These are phyloP conservation scores for Protonibea diacanthus DNA, from an alignment of 2,797 vertebrate genomes.

Conservation along the genomic window DNA sequence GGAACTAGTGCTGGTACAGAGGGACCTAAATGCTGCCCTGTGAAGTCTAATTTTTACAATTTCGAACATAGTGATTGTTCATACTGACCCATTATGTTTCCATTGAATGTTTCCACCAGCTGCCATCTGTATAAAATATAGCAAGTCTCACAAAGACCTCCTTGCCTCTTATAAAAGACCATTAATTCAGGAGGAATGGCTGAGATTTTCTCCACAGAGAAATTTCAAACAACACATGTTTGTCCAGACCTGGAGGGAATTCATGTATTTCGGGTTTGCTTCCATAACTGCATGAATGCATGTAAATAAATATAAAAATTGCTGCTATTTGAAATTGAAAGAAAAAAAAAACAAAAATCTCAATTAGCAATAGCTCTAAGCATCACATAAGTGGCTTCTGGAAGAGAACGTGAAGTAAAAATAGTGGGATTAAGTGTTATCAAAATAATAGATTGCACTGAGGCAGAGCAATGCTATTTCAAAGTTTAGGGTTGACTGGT, in stretches of 20 bases:
- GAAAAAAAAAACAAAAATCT: constrained; percentile 42
- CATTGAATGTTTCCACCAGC: constrained; percentile 32
- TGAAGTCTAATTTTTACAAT: constrained; percentile 39
- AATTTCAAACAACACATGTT: not conserved
- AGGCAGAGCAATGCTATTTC: constrained; percentile 33
- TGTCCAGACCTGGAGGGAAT: constrained; percentile 5
- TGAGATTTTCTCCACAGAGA: constrained; percentile 13
- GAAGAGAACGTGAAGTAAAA: constrained; percentile 42
- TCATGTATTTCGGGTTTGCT: constrained; percentile 2
- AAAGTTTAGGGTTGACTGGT: constrained; percentile 50
- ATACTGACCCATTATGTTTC: constrained; percentile 34
- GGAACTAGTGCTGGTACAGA: constrained; percentile 3
- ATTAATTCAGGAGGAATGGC: constrained; percentile 24
- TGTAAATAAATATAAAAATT: constrained; percentile 42
- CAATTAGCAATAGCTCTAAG: constrained; percentile 51
- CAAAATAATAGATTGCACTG: constrained; percentile 39
- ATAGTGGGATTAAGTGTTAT: constrained; percentile 37
- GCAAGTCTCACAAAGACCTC: constrained; percentile 26
- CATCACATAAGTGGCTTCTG: constrained; percentile 38
- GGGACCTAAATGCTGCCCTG: constrained; percentile 14
- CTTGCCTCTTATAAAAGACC: constrained; percentile 8
- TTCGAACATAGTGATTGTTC: constrained; percentile 54
- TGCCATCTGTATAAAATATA: constrained; percentile 35
- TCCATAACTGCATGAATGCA: constrained; percentile 4
- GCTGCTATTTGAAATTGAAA: constrained; percentile 44